These are phyloP conservation scores for Pseudochromis fuscus DNA, from an alignment of 2,797 vertebrate species.

Conservation along the genomic window DNA sequence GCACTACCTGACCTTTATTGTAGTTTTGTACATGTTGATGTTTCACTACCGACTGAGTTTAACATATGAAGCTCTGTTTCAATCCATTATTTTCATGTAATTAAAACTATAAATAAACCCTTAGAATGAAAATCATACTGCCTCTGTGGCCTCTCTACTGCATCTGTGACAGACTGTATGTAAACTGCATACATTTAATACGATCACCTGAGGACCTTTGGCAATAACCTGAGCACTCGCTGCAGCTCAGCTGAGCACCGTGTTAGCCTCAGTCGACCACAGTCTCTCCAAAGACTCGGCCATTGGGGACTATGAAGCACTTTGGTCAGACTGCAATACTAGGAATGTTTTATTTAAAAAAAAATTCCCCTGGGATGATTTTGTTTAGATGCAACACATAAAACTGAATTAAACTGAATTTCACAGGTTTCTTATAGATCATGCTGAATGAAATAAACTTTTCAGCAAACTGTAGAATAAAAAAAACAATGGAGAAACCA, in stretches of 20 bases:
- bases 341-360: no score
- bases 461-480: slow-evolving; percentile 20
- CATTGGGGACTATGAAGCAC: slow-evolving; percentile 13
- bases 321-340: slow-evolving; percentile 12
- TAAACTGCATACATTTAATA: slow-evolving; percentile 16
- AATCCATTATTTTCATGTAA: slow-evolving; percentile 7
- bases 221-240: slow-evolving; percentile 15
- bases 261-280: slow-evolving; percentile 43
- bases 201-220: slow-evolving; percentile 8
- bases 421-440: slow-evolving; percentile 18
- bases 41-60: neutral
- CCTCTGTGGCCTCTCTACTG: neutral
- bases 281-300: slow-evolving; percentile 2
- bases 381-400: no score
- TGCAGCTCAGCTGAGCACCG: slow-evolving; percentile 20
- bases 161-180: slow-evolving; percentile 27
- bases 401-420: no score
- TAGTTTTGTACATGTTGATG: neutral
- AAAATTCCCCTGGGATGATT: no score
- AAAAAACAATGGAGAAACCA: no score
- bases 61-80: slow-evolving; percentile 6
- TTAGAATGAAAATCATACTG: neutral
- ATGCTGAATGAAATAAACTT: slow-evolving; percentile 1
- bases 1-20: neutral
- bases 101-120: slow-evolving; percentile 20